phyloP scores from a whole-genome alignment of 2,888 invertebrate species.

The Isotomurus palustris region DNA sequence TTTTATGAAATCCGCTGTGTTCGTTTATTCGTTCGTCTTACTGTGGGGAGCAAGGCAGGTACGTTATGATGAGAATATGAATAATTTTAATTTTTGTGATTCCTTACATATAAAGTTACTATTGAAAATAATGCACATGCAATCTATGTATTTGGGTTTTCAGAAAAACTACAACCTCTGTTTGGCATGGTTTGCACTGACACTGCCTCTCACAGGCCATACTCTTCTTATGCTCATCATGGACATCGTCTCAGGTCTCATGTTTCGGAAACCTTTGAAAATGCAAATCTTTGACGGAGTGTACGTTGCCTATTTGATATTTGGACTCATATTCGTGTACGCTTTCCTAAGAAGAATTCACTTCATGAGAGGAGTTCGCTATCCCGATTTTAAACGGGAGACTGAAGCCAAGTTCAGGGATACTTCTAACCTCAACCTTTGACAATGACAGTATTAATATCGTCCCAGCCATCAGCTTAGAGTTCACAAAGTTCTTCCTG shows the following conservation, averaged over 20 bases:
- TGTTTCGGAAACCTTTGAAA: not conserved
- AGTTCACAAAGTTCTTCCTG: too few species aligned
- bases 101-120: too few species aligned
- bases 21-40: not conserved
- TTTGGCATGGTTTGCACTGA: slow-evolving; percentile 21
- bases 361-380: not conserved
- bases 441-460: too few species aligned
- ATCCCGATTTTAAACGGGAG: not conserved
- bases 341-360: not conserved
- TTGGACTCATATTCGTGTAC: slow-evolving; percentile 2
- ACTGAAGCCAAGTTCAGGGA: slow-evolving; percentile 8
- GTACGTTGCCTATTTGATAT: not conserved
- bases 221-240: not conserved
- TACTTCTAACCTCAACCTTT: too few species aligned
- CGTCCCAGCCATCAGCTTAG: too few species aligned
- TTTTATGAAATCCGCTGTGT: not conserved
- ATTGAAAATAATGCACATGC: too few species aligned
- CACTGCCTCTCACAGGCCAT: not conserved
- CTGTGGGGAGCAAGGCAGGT: not conserved
- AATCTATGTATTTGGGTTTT: not conserved
- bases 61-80: too few species aligned
- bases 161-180: slow-evolving; percentile 20
- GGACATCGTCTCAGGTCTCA: not conserved
- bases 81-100: not conserved
- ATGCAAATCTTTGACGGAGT: not conserved